phyloP scores from a whole-genome alignment of 2,888 invertebrate species.

The Dorcus hopei region DNA sequence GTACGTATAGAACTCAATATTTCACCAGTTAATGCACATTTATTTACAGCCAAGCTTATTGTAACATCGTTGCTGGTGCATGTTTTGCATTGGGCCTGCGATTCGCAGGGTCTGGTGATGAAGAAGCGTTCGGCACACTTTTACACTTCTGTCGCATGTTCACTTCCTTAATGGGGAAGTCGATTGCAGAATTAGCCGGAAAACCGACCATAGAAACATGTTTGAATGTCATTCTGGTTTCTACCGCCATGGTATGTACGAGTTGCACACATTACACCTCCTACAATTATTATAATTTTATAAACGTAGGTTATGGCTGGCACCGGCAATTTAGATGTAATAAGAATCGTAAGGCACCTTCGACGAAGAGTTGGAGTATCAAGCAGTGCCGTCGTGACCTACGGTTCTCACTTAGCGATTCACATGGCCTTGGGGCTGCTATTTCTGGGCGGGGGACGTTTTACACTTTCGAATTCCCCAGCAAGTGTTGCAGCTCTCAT shows the following conservation, averaged over 20 bases:
- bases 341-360: conserved; percentile 82
- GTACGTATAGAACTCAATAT: conserved; percentile 51
- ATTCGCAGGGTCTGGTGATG: conserved; percentile 88
- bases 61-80: conserved; percentile 92
- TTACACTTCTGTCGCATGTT: conserved; percentile 71
- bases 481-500: conserved; percentile 85
- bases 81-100: conserved; percentile 91
- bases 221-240: conserved; percentile 76
- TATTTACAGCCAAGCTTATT: conserved; percentile 82
- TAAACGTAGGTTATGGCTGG: conserved; percentile 80
- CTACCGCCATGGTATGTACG: conserved; percentile 69
- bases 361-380: conserved; percentile 75
- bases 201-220: conserved; percentile 87
- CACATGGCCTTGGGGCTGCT: conserved; percentile 92
- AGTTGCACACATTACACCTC: conserved; percentile 22
- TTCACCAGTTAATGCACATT: conserved; percentile 2
- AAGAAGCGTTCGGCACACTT: conserved; percentile 74
- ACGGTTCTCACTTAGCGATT: conserved; percentile 92
- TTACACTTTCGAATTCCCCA: conserved; percentile 77
- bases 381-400: conserved; percentile 70
- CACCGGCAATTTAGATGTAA: conserved; percentile 80
- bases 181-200: conserved; percentile 83
- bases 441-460: conserved; percentile 91
- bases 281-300: not conserved
- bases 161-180: conserved; percentile 64